Percentiles rank a stretch among this genome's conserved stretches.
These are phyloP conservation scores for Marisa cornuarietis DNA, from an alignment of 1,140 invertebrate genomes.

Conservation along the genomic window DNA sequence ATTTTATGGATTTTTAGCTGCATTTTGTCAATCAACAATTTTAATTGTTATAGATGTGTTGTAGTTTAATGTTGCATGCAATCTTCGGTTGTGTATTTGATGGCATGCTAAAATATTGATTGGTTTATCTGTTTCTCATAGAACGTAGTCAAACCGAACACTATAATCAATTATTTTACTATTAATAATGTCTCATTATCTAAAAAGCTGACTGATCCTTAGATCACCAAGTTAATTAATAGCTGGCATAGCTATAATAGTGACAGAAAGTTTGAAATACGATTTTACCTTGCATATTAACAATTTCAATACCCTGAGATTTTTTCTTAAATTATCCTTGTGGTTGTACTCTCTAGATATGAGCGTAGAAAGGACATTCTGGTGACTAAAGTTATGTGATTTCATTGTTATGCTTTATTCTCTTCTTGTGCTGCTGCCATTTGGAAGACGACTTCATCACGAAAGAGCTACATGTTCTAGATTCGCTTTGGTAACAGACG, in stretches of 20 bases:
- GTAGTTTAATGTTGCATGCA: too few relatives aligned
- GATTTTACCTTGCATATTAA: constrained; percentile 14
- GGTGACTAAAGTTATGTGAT: not conserved
- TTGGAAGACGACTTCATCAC: not conserved
- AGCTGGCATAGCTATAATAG: not conserved
- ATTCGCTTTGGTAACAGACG: too few relatives aligned
- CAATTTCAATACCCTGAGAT: not conserved
- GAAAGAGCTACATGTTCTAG: too few relatives aligned
- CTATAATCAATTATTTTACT: too few relatives aligned
- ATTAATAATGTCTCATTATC: too few relatives aligned
- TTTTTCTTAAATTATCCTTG: constrained; percentile 1
- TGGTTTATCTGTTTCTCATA: too few relatives aligned
- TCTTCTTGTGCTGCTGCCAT: not conserved
- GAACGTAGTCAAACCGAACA: too few relatives aligned
- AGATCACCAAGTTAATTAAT: not conserved
- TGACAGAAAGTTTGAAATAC: not conserved
- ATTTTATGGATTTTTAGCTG: too few relatives aligned
- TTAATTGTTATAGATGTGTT: too few relatives aligned
- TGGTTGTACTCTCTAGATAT: not conserved
- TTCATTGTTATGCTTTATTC: not conserved
- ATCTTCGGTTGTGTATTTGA: too few relatives aligned
- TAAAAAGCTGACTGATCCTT: not conserved
- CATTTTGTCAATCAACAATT: too few relatives aligned
- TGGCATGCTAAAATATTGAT: too few relatives aligned
- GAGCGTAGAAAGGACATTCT: not conserved